Evolutionary conservation across 2,888 invertebrate species (phyloP), one percentile per base, ranked within the genome.

Genomic region (Hylaea fasciaria): DNA sequence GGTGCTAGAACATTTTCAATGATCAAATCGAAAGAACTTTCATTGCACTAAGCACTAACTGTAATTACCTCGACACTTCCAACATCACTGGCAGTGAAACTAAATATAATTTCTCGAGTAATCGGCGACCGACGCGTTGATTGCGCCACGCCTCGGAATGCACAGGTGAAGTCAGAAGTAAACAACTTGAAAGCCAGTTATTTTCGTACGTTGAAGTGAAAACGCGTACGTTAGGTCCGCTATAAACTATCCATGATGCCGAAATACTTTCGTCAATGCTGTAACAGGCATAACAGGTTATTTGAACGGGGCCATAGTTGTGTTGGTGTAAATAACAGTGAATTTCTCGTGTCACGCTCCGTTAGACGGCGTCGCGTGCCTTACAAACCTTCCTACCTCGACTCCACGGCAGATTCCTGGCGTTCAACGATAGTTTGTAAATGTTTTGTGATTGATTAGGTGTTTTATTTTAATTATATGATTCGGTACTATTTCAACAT

Each of bases 311-410:
- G 78, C 77, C 75, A 69, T 76, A 74, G 74, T 73, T 73, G 73
- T 71, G 72, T 74, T 74, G 78, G 81, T 87, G 86, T 85, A 85
- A 87, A 87, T 89, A 90, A 90, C 91, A 85, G 91, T 90, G 89
- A 90, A 90, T 91, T 91, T 88, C 87, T 89, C 85, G 79, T 83
- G 87, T 80, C 84, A 87, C 89, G 90, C 86, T 87, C 89, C 88
- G 90, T 87, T 90, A 87, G 85, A 72, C 75, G 68, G 71, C 83
- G 83, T 90, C 89, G 89, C 90, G 89, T 91, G 91, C 80, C 77
- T 72, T 68, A 64, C 76, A 75, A 71, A 65, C 74, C 86, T 90
- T 90, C 90, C 90, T 88, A 83, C 84, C 86, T 81, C 75, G 74
- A 74, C 72, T 79, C 75, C 67, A 82, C 79, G 73, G 76, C 71